Evolutionary conservation across 2,888 invertebrate species (phyloP).

Genomic region (Suillia variegata): DNA sequence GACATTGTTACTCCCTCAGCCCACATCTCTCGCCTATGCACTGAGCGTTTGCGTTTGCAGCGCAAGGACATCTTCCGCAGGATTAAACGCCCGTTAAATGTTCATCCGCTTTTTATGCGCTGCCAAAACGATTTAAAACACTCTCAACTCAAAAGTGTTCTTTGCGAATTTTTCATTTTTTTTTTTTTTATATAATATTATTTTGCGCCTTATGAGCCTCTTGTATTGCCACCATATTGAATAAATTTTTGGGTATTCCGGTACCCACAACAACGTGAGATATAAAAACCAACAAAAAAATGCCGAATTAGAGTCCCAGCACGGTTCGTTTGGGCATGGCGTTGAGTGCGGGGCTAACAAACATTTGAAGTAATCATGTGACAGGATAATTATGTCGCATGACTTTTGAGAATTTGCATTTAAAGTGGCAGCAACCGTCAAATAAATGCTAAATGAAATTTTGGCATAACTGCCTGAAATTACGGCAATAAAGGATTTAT

Average conservation of each 20-base stretch:
- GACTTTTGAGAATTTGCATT: slow-evolving; percentile 47
- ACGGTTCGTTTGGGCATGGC: slow-evolving; percentile 20
- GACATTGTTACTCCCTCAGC: slow-evolving; percentile 50
- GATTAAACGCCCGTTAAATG: slow-evolving; percentile 52
- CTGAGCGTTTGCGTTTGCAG: no score
- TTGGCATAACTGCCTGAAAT: background rate
- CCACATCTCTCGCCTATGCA: no score
- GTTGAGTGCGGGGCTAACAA: slow-evolving; percentile 14
- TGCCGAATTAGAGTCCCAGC: slow-evolving; percentile 52
- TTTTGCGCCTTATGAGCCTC: slow-evolving; percentile 24
- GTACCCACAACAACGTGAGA: slow-evolving; percentile 9
- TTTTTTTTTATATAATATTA: slow-evolving; percentile 16
- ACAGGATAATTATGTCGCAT: slow-evolving; percentile 48
- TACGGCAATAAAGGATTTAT: no score
- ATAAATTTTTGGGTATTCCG: slow-evolving; percentile 37
- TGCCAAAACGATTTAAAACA: slow-evolving; percentile 26
- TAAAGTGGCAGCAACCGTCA: slow-evolving; percentile 42
- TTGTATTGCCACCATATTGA: slow-evolving; percentile 33
- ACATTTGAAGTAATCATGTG: slow-evolving; percentile 44
- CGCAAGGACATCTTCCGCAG: slow-evolving; percentile 50
- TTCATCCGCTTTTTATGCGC: slow-evolving; percentile 35
- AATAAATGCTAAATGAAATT: background rate
- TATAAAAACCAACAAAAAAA: slow-evolving; percentile 11
- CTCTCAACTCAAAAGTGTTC: slow-evolving; percentile 23
- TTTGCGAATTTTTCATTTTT: slow-evolving; percentile 21